Evolutionary conservation across 2,888 invertebrate genomes (phyloP).

Genomic region (Hyalella azteca): DNA sequence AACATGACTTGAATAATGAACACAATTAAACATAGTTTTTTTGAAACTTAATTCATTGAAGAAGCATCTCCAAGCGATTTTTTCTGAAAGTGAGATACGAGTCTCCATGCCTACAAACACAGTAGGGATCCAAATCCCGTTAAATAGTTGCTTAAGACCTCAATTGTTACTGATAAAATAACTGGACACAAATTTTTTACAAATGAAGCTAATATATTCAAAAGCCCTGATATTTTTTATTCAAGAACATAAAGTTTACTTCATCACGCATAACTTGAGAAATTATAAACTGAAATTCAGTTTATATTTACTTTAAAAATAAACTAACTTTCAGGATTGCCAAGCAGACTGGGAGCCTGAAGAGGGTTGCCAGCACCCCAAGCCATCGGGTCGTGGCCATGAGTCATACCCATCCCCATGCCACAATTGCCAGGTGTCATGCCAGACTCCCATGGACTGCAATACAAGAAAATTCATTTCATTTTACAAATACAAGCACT

Average conservation of each 20-base stretch:
- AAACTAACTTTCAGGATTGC: neutral
- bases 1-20: no score
- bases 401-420: neutral
- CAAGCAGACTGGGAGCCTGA: neutral
- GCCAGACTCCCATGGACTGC: constrained; percentile 2
- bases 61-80: no score
- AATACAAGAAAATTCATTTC: neutral
- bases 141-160: no score
- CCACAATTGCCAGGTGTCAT: constrained; percentile 10
- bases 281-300: neutral
- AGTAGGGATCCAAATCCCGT: no score
- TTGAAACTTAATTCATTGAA: no score
- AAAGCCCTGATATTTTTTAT: neutral
- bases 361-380: neutral
- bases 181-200: neutral
- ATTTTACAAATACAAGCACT: neutral
- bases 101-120: no score
- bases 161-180: no score
- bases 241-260: neutral
- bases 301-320: neutral
- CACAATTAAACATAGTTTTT: no score
- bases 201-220: neutral
- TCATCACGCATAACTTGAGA: neutral
- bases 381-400: neutral
- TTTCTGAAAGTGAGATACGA: no score